Conservation (phyloP, 2,888 invertebrate genomes). For the Clistopyga incitator region DNA sequence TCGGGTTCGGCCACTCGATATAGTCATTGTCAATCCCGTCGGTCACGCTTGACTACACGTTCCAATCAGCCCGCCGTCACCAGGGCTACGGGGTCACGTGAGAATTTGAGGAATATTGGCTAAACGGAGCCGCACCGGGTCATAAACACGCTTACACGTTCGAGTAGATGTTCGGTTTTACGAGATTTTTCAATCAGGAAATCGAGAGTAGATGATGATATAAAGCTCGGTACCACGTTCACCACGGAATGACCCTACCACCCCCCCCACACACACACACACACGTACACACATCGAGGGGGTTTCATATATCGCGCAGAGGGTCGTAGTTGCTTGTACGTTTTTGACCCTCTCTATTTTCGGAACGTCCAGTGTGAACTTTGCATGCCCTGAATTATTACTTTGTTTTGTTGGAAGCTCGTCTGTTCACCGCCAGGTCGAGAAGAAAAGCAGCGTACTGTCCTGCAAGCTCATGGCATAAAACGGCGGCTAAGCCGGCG, state of each 20-base stretch:
- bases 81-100: not conserved
- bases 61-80: not conserved
- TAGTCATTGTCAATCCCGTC: conserved; percentile 6
- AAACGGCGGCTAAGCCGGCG: conserved; percentile 29
- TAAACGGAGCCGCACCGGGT: conserved; percentile 23
- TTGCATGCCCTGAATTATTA: conserved; percentile 48
- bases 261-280: too few species aligned
- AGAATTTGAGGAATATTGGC: conserved; percentile 45
- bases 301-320: not conserved
- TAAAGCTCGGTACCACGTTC: conserved; percentile 9
- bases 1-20: not conserved
- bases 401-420: conserved; percentile 43
- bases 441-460: conserved; percentile 33
- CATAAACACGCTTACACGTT: conserved; percentile 48
- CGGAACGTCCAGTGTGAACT: conserved; percentile 6
- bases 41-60: conserved; percentile 11
- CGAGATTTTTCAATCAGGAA: conserved; percentile 67
- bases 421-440: conserved; percentile 14
- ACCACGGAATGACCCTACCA: not conserved
- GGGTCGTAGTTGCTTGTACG: not conserved
- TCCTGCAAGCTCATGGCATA: not conserved
- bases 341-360: not conserved
- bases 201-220: conserved; percentile 52
- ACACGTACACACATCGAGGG: not conserved
- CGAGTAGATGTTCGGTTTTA: conserved; percentile 49